Percentiles rank a stretch among this genome's conserved stretches.
Evolutionary conservation across 2,888 invertebrate genomes (phyloP).

Genomic region (Polydesmus complanatus): DNA sequence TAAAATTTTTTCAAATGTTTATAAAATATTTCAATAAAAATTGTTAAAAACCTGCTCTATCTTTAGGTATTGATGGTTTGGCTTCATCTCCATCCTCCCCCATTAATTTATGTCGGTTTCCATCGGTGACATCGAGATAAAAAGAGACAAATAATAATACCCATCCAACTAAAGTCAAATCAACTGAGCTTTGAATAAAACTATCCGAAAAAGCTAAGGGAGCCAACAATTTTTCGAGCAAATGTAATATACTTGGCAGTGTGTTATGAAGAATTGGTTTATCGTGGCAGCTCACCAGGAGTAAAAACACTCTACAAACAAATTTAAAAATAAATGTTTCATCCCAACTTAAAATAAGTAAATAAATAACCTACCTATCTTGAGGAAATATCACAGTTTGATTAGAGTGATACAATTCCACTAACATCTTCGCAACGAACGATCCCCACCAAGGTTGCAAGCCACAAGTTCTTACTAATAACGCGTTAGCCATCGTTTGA

Average conservation of each 20-base stretch:
- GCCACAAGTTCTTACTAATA: conserved; percentile 62
- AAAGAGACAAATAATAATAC: conserved; percentile 57
- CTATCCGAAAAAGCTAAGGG: background rate
- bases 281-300: conserved; percentile 14
- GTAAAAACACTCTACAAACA: conserved; percentile 6
- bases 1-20: background rate
- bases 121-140: conserved; percentile 41
- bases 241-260: conserved; percentile 10
- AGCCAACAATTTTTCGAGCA: conserved; percentile 8
- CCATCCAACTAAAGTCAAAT: conserved; percentile 58
- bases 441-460: conserved; percentile 76
- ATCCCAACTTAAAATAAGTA: background rate
- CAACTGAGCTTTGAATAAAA: conserved; percentile 33
- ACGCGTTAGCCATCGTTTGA: conserved; percentile 60
- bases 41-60: conserved; percentile 28
- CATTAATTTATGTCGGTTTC: background rate
- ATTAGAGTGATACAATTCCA: conserved; percentile 59
- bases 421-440: conserved; percentile 68
- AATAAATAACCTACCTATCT: conserved; percentile 48
- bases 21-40: background rate
- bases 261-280: conserved; percentile 9
- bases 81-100: conserved; percentile 28
- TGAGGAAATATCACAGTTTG: conserved; percentile 68
- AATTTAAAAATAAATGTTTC: background rate
- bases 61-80: conserved; percentile 21